Evolutionary conservation across 2,888 invertebrate species (phyloP).

Genomic region (Biston betularia): DNA sequence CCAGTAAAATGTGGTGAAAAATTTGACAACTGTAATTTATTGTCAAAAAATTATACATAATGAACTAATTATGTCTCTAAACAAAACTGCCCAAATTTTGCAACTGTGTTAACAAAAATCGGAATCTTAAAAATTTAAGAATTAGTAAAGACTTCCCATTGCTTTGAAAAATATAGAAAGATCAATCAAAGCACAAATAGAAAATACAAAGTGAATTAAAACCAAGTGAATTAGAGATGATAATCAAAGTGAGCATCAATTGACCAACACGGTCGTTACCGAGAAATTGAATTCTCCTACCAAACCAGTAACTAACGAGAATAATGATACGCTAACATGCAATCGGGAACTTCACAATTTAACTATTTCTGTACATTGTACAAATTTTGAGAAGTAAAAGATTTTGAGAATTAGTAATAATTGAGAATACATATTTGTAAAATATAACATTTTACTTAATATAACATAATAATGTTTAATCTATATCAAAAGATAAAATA

Average conservation of each 20-base stretch:
- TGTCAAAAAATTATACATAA: too few relatives aligned
- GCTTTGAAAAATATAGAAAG: background rate
- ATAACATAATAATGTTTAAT: too few relatives aligned
- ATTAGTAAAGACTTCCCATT: background rate
- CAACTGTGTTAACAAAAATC: too few relatives aligned
- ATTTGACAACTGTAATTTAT: too few relatives aligned
- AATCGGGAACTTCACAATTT: constrained; percentile 49
- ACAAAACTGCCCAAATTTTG: too few relatives aligned
- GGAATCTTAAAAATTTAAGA: background rate
- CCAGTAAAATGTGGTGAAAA: too few relatives aligned
- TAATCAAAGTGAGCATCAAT: constrained; percentile 34
- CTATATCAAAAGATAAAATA: too few relatives aligned
- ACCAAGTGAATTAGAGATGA: constrained; percentile 18
- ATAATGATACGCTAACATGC: constrained; percentile 70
- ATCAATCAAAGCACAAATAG: constrained; percentile 12
- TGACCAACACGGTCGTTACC: constrained; percentile 35
- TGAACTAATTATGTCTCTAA: too few relatives aligned
- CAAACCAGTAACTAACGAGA: constrained; percentile 63
- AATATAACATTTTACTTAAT: too few relatives aligned
- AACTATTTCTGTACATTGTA: constrained; percentile 13
- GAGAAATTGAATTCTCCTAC: constrained; percentile 69
- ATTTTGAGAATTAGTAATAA: background rate
- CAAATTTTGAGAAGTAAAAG: constrained; percentile 14
- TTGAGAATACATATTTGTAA: background rate
- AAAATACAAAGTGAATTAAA: constrained; percentile 33